Conservation (phyloP, 2,797 vertebrate species). For the Aeoliscus strigatus region DNA sequence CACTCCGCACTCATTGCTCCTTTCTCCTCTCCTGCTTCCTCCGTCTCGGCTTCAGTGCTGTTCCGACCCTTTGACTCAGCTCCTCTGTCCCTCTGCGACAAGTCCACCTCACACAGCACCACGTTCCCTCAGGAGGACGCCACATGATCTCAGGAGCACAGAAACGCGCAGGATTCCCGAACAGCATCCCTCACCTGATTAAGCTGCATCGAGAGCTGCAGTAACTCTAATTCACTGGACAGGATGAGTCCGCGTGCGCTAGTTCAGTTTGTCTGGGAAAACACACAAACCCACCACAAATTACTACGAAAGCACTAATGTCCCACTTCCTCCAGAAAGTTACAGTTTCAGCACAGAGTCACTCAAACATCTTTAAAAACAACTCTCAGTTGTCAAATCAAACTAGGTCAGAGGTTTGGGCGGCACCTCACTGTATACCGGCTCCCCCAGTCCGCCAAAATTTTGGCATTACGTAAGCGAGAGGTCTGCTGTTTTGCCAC, state of each 20-base stretch:
- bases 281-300: no score
- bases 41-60: conserved; percentile 24
- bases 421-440: conserved; percentile 12
- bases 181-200: no score
- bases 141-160: conserved; percentile 42
- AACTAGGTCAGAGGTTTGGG: conserved; percentile 65
- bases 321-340: no score
- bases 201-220: no score
- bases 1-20: conserved; percentile 23
- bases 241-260: no score
- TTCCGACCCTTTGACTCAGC: conserved; percentile 57
- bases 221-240: no score
- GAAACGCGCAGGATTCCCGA: conserved; percentile 33
- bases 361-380: conserved; percentile 16
- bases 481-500: conserved; percentile 53
- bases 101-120: conserved; percentile 50
- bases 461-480: conserved; percentile 66
- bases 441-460: conserved; percentile 58
- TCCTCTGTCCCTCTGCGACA: conserved; percentile 73
- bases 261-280: no score
- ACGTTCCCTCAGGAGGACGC: conserved; percentile 56
- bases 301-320: no score
- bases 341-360: conserved; percentile 1
- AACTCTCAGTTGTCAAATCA: conserved; percentile 28
- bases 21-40: conserved; percentile 21